phyloP scores from a whole-genome alignment of 2,113 vertebrate species.

The Sylvicapra grimmia region DNA sequence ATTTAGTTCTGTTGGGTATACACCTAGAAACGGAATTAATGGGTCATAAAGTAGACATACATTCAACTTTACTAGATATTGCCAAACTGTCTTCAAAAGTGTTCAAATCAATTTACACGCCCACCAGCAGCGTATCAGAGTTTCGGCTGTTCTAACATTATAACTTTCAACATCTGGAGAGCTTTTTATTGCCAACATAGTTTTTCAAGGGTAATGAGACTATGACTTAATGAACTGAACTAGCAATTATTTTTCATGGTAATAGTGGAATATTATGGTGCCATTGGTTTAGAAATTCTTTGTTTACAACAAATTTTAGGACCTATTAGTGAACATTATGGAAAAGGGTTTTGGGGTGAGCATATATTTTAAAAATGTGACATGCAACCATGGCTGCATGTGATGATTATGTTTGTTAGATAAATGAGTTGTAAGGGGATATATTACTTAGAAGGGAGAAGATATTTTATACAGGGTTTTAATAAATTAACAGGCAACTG shows the following conservation, averaged over 20 bases:
- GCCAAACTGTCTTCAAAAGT: background rate
- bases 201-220: background rate
- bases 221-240: background rate
- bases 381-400: background rate
- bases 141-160: background rate
- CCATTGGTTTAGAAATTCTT: background rate
- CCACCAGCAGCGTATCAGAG: background rate
- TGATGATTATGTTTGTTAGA: background rate
- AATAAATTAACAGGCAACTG: background rate
- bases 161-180: background rate
- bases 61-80: background rate
- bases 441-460: background rate
- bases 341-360: background rate
- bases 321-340: background rate
- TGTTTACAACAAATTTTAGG: background rate
- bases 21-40: background rate
- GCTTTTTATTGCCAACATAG: background rate
- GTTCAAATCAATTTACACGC: background rate
- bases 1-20: background rate
- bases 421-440: background rate
- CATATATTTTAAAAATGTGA: background rate
- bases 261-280: background rate
- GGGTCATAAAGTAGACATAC: background rate
- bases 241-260: constrained; percentile 4
- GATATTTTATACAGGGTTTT: background rate